Evolutionary conservation across 2,797 vertebrate genomes (phyloP), one percentile per base, ranked within the genome.

Genomic region (Loriculus beryllinus): DNA sequence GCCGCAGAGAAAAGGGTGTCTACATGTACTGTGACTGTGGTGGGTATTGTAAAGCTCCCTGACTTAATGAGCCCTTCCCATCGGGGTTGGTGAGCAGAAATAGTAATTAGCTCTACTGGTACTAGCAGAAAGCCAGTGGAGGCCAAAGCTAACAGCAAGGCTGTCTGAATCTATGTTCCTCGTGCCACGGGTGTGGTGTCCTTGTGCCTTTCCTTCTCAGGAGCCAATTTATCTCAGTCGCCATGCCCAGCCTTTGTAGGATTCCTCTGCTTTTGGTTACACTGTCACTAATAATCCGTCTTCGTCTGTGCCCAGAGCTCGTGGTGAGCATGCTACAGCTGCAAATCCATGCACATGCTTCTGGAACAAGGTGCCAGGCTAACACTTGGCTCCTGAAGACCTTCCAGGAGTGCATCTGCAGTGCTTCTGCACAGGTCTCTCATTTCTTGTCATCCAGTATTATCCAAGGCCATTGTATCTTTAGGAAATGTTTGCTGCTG

Each of bases 101-200:
- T 70, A 80, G 17, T 88, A 76, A 95, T 92, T 94, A 96, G 14
- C 31, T 56, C 10, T 84, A 2, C 12, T 70, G 54, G 56, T 91
- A 72, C 33, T 86, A 45, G 9, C 31, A 42, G 14, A 2, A 35
- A 54, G 64, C 63, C 37, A 3, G 56, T 25, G n/a, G 67, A 92
- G 31, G 60, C 59, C 84, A 48, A 59, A 56, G 63, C 47, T 92
- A 82, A 67, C 86, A 47, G 83, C 23, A 70, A 31, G 49, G 47
- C 23, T 45, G 31, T 22, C 28, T 35, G 75, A 9, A 22, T 88
- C 72, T 86, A 0, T 0, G 39, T 65, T 79, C 43, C 39, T 70
- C 0, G 0, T 42, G 63, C 43, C 43, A 9, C 6, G 7, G 59
- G 22, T 0, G 3, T 40, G 72, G 25, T 88, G 86, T 83, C 48